These are phyloP conservation scores for Drosophila heteroneura DNA, from an alignment of 2,888 invertebrate genomes.

Conservation along the genomic window DNA sequence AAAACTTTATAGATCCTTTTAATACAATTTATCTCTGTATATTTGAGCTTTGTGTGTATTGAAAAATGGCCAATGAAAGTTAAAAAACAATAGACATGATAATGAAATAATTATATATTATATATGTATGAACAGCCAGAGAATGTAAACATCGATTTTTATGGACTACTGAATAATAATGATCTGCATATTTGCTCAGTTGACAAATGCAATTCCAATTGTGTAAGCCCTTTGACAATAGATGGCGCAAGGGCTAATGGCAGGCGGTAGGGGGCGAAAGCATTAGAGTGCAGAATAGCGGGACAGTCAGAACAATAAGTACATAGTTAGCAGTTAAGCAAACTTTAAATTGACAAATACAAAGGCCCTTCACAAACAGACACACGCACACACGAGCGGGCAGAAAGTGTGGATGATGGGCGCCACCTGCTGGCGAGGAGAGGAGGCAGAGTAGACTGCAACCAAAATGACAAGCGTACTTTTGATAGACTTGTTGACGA, in stretches of 20 bases:
- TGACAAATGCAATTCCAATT: conserved; percentile 64
- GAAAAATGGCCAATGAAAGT: not conserved
- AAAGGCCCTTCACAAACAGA: conserved; percentile 24
- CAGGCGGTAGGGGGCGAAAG: not conserved
- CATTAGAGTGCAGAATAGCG: not conserved
- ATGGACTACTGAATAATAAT: conserved; percentile 20
- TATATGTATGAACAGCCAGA: not conserved
- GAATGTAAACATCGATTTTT: conserved; percentile 11
- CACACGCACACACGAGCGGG: conserved; percentile 14
- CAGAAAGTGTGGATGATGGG: conserved; percentile 13
- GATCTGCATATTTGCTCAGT: conserved; percentile 43
- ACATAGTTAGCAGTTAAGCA: conserved; percentile 49
- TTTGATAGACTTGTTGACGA: conserved; percentile 82
- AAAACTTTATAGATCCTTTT: not conserved
- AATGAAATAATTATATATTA: not conserved
- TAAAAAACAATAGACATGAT: too few relatives aligned
- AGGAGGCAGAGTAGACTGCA: conserved; percentile 52
- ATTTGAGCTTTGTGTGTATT: not conserved
- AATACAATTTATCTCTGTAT: not conserved
- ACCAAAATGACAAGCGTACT: conserved; percentile 81
- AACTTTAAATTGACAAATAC: conserved; percentile 64
- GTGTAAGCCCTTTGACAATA: conserved; percentile 48
- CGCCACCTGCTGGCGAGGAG: conserved; percentile 38
- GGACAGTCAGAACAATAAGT: conserved; percentile 4
- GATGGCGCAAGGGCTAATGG: not conserved